phyloP scores from a whole-genome alignment of 1,140 invertebrate genomes.

The Hesperophylax magnus region DNA sequence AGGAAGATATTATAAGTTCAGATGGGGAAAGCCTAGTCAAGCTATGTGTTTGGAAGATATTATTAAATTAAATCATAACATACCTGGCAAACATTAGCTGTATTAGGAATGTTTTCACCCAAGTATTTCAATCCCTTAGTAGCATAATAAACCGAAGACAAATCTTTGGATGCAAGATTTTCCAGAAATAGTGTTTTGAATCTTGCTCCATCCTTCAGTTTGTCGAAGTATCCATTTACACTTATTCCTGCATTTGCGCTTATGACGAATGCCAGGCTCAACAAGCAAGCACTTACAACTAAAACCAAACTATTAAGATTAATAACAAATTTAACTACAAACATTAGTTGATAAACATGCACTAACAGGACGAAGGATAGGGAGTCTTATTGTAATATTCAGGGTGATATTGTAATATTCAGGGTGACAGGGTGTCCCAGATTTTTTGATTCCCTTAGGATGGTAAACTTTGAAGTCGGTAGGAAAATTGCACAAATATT shows the following conservation, averaged over 20 bases:
- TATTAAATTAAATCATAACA: slow-evolving; percentile 19
- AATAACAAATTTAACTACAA: too few species aligned
- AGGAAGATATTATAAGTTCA: too few species aligned
- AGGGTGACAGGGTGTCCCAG: too few species aligned
- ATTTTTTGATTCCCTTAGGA: too few species aligned
- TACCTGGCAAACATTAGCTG: slow-evolving; percentile 63
- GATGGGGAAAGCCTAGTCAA: too few species aligned
- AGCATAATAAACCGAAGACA: slow-evolving; percentile 63
- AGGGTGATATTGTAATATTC: too few species aligned
- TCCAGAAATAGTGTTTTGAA: slow-evolving; percentile 65
- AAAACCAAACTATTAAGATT: too few species aligned
- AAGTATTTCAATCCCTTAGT: slow-evolving; percentile 64
- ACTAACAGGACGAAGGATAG: too few species aligned
- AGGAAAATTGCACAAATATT: too few species aligned
- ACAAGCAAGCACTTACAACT: slow-evolving; percentile 22
- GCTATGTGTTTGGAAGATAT: neutral
- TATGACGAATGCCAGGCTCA: neutral
- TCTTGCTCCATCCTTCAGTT: slow-evolving; percentile 64
- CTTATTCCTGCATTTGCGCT: slow-evolving; percentile 61
- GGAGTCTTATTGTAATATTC: too few species aligned
- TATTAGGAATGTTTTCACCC: slow-evolving; percentile 64
- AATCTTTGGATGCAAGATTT: slow-evolving; percentile 64
- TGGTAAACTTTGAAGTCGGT: too few species aligned
- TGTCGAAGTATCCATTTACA: slow-evolving; percentile 63
- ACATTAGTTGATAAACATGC: too few species aligned